A percentile compares a stretch with the other conserved stretches of the same genome.
These are phyloP conservation scores for Tachypleus tridentatus DNA, from an alignment of 1,140 invertebrate genomes.

Conservation along the genomic window DNA sequence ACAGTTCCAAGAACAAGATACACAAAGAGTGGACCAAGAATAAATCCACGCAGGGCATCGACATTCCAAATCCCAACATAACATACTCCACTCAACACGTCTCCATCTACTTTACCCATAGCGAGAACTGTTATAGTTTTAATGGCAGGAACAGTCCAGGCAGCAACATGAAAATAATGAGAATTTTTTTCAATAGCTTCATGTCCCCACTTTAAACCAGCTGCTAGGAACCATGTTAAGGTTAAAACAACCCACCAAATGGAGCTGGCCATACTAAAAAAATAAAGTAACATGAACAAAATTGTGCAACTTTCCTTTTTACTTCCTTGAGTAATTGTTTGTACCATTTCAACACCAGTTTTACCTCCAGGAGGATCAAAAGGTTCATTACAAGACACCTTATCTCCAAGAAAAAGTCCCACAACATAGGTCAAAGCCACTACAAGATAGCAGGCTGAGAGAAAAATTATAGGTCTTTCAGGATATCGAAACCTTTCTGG, in stretches of 20 bases:
- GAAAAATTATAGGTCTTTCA: slow-evolving; percentile 91
- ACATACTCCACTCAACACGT: slow-evolving; percentile 89
- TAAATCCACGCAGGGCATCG: slow-evolving; percentile 71
- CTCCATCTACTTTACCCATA: slow-evolving; percentile 92
- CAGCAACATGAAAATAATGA: slow-evolving; percentile 92
- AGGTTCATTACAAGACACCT: slow-evolving; percentile 71
- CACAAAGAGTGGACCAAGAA: slow-evolving; percentile 79
- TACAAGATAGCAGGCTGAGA: slow-evolving; percentile 90
- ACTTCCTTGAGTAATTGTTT: slow-evolving; percentile 80
- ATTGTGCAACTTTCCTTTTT: slow-evolving; percentile 85
- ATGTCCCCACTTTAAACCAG: slow-evolving; percentile 95
- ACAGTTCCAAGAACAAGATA: slow-evolving; percentile 87
- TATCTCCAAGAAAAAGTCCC: slow-evolving; percentile 70
- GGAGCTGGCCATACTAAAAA: slow-evolving; percentile 92
- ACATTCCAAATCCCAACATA: slow-evolving; percentile 87
- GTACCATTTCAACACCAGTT: slow-evolving; percentile 63
- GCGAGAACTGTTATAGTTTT: slow-evolving; percentile 66
- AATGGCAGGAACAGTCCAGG: slow-evolving; percentile 61
- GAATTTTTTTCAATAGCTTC: slow-evolving; percentile 96
- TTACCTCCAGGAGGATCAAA: slow-evolving; percentile 52
- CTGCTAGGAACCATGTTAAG: slow-evolving; percentile 94
- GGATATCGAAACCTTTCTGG: slow-evolving; percentile 85
- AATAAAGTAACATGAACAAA: slow-evolving; percentile 94
- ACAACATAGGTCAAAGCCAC: slow-evolving; percentile 85
- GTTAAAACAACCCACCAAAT: slow-evolving; percentile 95